Base-by-base conservation (phyloP, 2,113 vertebrate genomes). In the Nettapus auritus region DNA sequence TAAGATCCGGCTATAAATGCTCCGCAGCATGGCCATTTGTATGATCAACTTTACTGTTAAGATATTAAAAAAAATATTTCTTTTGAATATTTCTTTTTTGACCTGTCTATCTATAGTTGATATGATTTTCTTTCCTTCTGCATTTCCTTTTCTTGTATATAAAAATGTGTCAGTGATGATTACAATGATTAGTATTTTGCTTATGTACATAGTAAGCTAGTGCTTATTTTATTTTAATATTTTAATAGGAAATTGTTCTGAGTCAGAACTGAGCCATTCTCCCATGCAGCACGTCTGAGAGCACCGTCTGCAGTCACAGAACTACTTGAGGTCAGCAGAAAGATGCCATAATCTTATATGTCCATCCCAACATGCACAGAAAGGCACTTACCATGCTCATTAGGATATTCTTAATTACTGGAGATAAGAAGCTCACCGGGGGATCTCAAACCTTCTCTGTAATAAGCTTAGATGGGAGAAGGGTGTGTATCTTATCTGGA, bases 321-420 rank as follows among this genome's bases (percentile, higher is more conserved):
- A 22, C 78, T 89, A 68, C 87, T 91, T 91, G 71, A 56, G 52
- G 60, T 91, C 76, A 79, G 79, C 67, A 89, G 63, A 90, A 90
- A 84, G 81, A 77, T 70, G 70, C 57, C 63, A 5, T 63, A 67
- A 82, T 95, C 63, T 83, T 90, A 36, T 82, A 87, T 92, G 96
- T 92, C 90, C 93, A 92, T 73, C 70, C 50, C 81, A 82, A 92
- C 90, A 59, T 89, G 74, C 93, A 85, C 3, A 89, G 90, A 85
- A 96, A 93, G 88, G 88, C 90, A 96, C 90, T 96, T 89, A 92
- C 70, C 22, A 25, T 87, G 88, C 74, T 93, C 88, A 92, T 95
- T 93, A 97, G 90, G 88, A 92, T 93, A 66, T 46, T 89, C 81
- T 90, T 97, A 97, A 96, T 96, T 95, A 95, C 77, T 85, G 82